These are phyloP conservation scores for Chrysolina americana DNA, from an alignment of 2,888 invertebrate genomes.

Conservation along the genomic window DNA sequence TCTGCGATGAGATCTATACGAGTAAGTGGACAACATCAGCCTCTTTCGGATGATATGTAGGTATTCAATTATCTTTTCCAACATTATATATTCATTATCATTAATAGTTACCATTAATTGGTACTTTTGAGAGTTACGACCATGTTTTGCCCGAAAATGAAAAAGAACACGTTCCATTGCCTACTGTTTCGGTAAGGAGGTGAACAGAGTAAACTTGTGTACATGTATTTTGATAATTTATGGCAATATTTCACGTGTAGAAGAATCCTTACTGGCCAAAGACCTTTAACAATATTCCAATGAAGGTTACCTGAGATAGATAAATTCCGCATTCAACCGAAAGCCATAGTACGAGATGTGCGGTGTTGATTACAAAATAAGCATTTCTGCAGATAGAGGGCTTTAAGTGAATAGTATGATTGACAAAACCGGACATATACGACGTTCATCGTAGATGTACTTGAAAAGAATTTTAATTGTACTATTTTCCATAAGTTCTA, in stretches of 20 bases:
- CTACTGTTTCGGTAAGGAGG: no score
- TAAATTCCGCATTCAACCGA: slow-evolving; percentile 22
- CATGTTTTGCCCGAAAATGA: no score
- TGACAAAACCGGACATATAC: slow-evolving; percentile 47
- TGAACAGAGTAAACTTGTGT: background rate
- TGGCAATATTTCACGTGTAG: slow-evolving; percentile 1
- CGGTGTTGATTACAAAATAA: slow-evolving; percentile 30
- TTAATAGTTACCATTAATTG: no score
- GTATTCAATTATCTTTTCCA: no score
- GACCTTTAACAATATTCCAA: slow-evolving; percentile 2
- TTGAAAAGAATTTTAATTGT: slow-evolving; percentile 52
- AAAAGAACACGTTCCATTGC: no score
- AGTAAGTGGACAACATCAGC: no score
- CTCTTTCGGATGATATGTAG: no score
- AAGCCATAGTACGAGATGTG: slow-evolving; percentile 28
- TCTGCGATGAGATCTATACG: no score
- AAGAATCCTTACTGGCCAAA: background rate
- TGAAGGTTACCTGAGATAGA: slow-evolving; percentile 2
- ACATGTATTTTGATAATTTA: background rate
- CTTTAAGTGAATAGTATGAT: slow-evolving; percentile 31
- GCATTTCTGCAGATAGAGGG: slow-evolving; percentile 26
- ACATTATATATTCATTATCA: no score
- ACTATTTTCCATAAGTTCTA: slow-evolving; percentile 55
- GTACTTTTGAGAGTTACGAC: no score
- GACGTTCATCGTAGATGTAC: slow-evolving; percentile 42